Conservation (phyloP, 2,113 vertebrate species). For the Haemorhous mexicanus region DNA sequence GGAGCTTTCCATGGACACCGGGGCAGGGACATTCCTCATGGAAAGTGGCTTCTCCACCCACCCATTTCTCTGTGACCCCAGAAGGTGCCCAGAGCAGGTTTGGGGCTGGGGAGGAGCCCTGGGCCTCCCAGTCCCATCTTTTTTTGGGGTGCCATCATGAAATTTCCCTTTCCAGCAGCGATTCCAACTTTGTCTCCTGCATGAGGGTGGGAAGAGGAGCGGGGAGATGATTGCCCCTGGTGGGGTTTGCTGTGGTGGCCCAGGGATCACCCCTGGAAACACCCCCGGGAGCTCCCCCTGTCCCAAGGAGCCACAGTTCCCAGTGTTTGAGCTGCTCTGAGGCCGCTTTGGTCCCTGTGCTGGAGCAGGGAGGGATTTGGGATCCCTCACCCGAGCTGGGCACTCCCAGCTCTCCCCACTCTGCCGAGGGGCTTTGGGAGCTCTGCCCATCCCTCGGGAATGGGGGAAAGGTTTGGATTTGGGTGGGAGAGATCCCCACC, state of each 20-base stretch:
- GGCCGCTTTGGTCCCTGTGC: too few species aligned
- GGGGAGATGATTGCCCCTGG: rapidly evolving
- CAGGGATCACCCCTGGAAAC: too few species aligned
- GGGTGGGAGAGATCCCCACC: background rate
- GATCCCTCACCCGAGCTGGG: background rate
- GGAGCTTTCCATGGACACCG: background rate
- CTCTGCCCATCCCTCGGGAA: background rate
- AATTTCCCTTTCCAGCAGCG: background rate
- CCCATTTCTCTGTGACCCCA: background rate
- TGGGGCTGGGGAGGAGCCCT: background rate
- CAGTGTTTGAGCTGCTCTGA: background rate
- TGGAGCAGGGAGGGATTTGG: background rate
- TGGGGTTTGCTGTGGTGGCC: background rate
- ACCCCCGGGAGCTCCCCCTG: background rate
- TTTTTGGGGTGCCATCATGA: rapidly evolving
- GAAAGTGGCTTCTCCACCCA: background rate
- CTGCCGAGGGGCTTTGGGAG: background rate
- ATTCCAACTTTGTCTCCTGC: background rate
- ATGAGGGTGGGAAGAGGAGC: rapidly evolving
- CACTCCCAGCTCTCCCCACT: rapidly evolving
- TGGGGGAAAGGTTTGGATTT: rapidly evolving
- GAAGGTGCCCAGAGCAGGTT: too few species aligned
- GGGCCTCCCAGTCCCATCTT: rapidly evolving
- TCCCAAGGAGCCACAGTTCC: background rate
- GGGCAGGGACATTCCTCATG: background rate